Conservation (phyloP, 1,140 invertebrate species). For the Orius laevigatus region DNA sequence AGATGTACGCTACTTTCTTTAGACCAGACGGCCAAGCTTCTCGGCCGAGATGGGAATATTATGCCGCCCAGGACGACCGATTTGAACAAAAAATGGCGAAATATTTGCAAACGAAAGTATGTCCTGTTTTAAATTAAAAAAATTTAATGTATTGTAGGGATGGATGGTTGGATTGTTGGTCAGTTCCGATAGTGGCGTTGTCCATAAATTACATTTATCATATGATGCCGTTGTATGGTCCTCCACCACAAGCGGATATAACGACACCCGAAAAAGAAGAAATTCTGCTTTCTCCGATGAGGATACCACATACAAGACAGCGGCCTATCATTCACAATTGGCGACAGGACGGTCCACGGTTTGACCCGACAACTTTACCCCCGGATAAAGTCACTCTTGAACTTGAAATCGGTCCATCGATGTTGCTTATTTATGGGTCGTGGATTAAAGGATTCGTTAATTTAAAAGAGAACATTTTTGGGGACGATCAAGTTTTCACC, state of each 20-base stretch:
- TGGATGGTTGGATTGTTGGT: constrained; percentile 93
- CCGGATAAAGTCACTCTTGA: constrained; percentile 81
- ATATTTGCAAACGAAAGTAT: constrained; percentile 57
- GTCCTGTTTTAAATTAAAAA: constrained; percentile 1
- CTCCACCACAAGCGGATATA: constrained; percentile 73
- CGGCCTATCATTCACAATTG: constrained; percentile 45
- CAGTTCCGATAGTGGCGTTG: constrained; percentile 79
- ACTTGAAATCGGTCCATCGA: constrained; percentile 82
- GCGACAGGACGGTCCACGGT: constrained; percentile 41
- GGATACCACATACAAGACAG: constrained; percentile 63
- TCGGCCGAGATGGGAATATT: constrained; percentile 52
- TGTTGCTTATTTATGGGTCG: constrained; percentile 75
- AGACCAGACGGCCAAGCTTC: constrained; percentile 73
- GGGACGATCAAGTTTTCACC: constrained; percentile 83
- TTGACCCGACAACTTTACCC: constrained; percentile 67
- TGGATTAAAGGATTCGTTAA: constrained; percentile 75
- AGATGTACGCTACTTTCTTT: constrained; percentile 66
- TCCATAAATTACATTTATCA: constrained; percentile 84
- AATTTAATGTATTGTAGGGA: constrained; percentile 28
- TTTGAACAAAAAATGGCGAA: constrained; percentile 64
- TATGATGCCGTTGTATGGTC: constrained; percentile 70
- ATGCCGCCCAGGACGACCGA: constrained; percentile 22
- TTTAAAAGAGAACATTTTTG: constrained; percentile 91
- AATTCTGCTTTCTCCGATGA: constrained; percentile 73
- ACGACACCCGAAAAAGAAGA: constrained; percentile 90